Evolutionary conservation across 2,888 invertebrate species (phyloP), one percentile per base, ranked within the genome.

Genomic region (Palloptera scutellata): DNA sequence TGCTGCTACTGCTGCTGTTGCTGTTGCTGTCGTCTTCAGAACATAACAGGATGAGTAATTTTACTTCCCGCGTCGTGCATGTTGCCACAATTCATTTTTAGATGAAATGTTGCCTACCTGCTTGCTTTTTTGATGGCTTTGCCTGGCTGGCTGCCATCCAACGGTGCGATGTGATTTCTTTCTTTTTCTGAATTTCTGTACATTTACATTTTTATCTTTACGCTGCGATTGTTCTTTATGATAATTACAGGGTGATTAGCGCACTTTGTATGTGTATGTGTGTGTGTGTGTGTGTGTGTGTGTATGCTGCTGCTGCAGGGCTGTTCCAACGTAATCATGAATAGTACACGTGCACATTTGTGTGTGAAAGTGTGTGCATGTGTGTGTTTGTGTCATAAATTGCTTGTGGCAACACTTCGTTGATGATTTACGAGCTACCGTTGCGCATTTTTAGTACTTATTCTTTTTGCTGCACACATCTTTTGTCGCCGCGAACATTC

Each of bases 191-290:
- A 5, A 8, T 12, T 53, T 53, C 8, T 48, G 15, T 52, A 30
- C 6, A 4, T 30, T 30, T 48, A 20, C 20, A 45, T 60, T 60
- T 60, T 60, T 60, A 60, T 60, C 60, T 60, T 55, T 17, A n/a
- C 19, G 54, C 61, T 57, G 13, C 3, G 54, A 15, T 45, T 67
- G 53, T 64, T 54, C 52, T 67, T 64, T 45, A 55, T 60, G 53
- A 52, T 64, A 64, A 64, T 68, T 68, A 61, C 57, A 51, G 45
- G 12, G 64, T 61, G 64, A 68, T 68, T 68, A 68, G 64, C 57
- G 43, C 58, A 43, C 57, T 64, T 63, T 63, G 53, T 48, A 17
- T 55, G 20, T 12, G 42, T 12, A 8, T 43, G 59, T 3, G 8
- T 19, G 43, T 20, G 42, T 19, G 13, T 13, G 17, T 58, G 13